These are phyloP conservation scores for Pipra filicauda DNA, from an alignment of 2,113 vertebrate species.

Conservation along the genomic window DNA sequence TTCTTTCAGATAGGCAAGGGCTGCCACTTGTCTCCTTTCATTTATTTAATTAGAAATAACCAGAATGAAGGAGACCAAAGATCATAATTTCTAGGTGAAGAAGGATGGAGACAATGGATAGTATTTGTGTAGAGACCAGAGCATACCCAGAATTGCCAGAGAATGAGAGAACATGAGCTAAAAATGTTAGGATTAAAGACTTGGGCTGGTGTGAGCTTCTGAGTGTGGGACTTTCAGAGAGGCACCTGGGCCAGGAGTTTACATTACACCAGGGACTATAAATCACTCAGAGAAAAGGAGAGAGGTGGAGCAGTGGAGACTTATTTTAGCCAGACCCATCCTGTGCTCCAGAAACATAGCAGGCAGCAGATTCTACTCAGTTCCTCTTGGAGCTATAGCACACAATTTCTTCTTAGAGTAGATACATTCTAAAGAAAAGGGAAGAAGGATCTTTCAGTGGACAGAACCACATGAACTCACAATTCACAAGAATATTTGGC, in stretches of 20 bases:
- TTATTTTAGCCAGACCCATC: not conserved
- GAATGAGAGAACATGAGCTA: not conserved
- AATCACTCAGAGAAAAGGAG: not conserved
- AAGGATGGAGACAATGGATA: not conserved
- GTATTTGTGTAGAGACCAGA: not conserved
- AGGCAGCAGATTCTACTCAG: not conserved
- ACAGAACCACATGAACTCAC: not conserved
- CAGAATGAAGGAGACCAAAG: not conserved
- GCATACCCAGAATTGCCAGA: not conserved
- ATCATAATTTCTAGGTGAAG: not conserved
- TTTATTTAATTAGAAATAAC: not conserved
- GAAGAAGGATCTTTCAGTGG: not conserved
- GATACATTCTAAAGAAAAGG: not conserved
- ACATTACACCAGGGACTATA: not conserved
- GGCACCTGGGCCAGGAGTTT: not conserved
- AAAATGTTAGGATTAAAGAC: not conserved
- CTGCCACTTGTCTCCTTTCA: not conserved
- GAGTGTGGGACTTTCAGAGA: not conserved
- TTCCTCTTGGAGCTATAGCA: not conserved
- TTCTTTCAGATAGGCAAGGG: not conserved
- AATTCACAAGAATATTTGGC: not conserved
- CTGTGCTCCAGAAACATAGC: not conserved
- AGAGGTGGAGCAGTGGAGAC: not conserved
- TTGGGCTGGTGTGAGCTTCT: not conserved
- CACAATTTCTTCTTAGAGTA: not conserved